Conservation (phyloP, 2,888 invertebrate species). For the Pseudococcus viburni region DNA sequence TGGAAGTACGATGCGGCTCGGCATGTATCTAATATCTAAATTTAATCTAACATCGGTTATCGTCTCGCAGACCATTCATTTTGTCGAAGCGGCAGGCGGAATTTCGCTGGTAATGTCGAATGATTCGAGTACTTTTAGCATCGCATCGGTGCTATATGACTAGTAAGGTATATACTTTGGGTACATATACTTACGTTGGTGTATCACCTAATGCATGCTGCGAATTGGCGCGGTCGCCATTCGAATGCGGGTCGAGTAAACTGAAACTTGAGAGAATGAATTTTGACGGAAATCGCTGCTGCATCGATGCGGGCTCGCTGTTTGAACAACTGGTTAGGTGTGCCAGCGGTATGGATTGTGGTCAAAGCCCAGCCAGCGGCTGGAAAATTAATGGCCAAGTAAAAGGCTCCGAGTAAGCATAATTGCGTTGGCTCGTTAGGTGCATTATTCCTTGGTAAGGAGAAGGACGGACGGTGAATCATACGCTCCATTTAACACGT, state of each 20-base stretch:
- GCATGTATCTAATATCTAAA: not conserved
- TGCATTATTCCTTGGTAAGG: not conserved
- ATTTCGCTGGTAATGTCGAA: not conserved
- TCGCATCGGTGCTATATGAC: not conserved
- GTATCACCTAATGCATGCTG: not conserved
- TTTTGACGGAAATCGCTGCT: slow-evolving; percentile 33
- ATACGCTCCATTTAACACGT: slow-evolving; percentile 50
- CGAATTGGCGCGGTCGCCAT: not conserved
- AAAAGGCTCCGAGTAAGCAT: not conserved
- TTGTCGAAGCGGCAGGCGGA: not conserved
- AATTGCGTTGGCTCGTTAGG: slow-evolving; percentile 20
- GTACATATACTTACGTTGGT: not conserved
- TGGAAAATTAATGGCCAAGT: slow-evolving; percentile 38
- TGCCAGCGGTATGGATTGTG: slow-evolving; percentile 40
- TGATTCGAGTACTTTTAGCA: not conserved
- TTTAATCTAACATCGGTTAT: not conserved
- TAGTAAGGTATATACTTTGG: not conserved
- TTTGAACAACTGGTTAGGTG: slow-evolving; percentile 29
- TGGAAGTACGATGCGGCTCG: not conserved
- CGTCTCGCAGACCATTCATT: not conserved
- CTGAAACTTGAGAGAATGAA: slow-evolving; percentile 24
- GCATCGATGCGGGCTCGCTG: not conserved
- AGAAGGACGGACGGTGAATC: slow-evolving; percentile 51
- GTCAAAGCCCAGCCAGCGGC: slow-evolving; percentile 5
- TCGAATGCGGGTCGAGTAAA: slow-evolving; percentile 42